phyloP scores from a whole-genome alignment of 2,888 invertebrate species.

The Zygogramma bicolorata region DNA sequence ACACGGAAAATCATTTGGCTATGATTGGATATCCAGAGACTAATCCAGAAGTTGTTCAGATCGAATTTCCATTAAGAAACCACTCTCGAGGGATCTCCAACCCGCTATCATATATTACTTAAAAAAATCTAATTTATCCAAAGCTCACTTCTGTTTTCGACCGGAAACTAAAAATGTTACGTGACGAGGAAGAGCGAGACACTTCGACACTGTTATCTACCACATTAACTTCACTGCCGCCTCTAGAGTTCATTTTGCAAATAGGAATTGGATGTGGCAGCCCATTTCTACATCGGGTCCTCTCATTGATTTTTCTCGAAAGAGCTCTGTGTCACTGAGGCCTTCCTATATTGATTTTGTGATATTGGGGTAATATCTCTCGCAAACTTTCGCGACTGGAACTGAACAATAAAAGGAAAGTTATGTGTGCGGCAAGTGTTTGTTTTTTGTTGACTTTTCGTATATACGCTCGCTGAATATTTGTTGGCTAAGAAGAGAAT shows the following conservation, averaged over 20 bases:
- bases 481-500: not conserved
- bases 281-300: constrained; percentile 6
- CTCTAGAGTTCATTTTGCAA: constrained; percentile 5
- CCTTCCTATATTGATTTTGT: constrained; percentile 28
- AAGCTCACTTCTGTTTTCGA: not conserved
- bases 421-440: constrained; percentile 1
- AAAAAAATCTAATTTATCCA: not conserved
- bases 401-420: constrained; percentile 18
- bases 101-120: not conserved
- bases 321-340: constrained; percentile 21
- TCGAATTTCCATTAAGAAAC: no score
- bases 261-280: constrained; percentile 21
- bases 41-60: no score
- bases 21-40: no score
- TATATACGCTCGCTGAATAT: constrained; percentile 10
- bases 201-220: constrained; percentile 3
- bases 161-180: not conserved
- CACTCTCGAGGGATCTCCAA: not conserved
- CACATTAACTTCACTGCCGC: not conserved
- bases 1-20: no score
- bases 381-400: constrained; percentile 12
- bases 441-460: constrained; percentile 7
- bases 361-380: constrained; percentile 20
- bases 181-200: not conserved
- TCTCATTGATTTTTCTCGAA: constrained; percentile 23